phyloP scores from a whole-genome alignment of 2,113 vertebrate genomes.

The Zeus faber region DNA sequence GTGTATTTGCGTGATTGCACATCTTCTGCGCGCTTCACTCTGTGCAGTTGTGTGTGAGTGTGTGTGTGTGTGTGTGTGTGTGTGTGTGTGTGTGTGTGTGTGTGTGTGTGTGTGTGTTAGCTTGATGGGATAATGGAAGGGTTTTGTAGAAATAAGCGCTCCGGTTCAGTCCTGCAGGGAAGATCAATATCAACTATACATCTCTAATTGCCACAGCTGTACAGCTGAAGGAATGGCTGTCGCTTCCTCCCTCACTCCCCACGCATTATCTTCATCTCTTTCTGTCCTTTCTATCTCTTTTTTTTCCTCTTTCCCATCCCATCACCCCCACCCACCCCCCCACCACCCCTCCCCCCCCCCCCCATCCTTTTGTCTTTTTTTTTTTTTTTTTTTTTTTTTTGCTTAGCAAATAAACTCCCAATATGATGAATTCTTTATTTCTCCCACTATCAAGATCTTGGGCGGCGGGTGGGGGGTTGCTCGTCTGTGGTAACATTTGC shows the following conservation, averaged over 20 bases:
- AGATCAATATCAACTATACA: slow-evolving; percentile 66
- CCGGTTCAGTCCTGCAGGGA: slow-evolving; percentile 52
- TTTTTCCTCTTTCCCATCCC: too few relatives aligned
- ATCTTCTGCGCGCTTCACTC: too few relatives aligned
- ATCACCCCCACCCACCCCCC: neutral
- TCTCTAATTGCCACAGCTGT: slow-evolving; percentile 59
- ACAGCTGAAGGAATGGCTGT: slow-evolving; percentile 23
- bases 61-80: too few relatives aligned
- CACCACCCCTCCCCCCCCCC: neutral
- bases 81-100: slow-evolving; percentile 11
- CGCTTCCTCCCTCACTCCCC: neutral
- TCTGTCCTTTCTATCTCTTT: too few relatives aligned
- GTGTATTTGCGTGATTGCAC: neutral
- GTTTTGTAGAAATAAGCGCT: slow-evolving; percentile 53
- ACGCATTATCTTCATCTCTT: too few relatives aligned
- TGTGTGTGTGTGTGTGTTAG: slow-evolving; percentile 20
- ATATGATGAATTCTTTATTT: too few relatives aligned
- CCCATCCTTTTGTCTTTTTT: neutral
- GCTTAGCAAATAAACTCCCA: too few relatives aligned
- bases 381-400: neutral
- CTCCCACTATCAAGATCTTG: too few relatives aligned
- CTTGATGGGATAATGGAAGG: slow-evolving; percentile 54
- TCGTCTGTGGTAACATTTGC: too few relatives aligned
- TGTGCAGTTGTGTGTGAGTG: slow-evolving; percentile 14
- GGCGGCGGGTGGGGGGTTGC: too few relatives aligned